These are phyloP conservation scores for Neodontobutis hainanensis DNA, from an alignment of 2,113 vertebrate genomes.

Conservation along the genomic window DNA sequence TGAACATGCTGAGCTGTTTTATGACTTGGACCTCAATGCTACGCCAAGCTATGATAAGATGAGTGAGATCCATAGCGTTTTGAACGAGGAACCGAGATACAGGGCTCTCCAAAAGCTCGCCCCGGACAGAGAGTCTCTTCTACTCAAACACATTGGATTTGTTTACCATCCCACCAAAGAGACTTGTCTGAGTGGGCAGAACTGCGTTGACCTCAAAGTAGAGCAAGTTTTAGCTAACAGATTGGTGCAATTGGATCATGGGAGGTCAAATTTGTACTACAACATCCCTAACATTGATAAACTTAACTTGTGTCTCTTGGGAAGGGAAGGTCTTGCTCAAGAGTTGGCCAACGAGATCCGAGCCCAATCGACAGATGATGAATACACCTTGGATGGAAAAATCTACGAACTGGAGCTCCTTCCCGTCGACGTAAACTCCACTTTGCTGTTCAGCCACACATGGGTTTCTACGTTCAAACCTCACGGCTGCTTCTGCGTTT, in stretches of 20 bases:
- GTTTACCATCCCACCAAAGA: conserved; percentile 99
- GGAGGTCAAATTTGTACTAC: conserved; percentile 90
- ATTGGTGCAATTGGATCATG: conserved; percentile 90
- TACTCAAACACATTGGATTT: conserved; percentile 99
- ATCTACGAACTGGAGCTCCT: conserved; percentile 97
- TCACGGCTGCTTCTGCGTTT: conserved; percentile 97
- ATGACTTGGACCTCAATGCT: conserved; percentile 97
- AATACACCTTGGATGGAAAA: conserved; percentile 97
- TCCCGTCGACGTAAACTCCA: conserved; percentile 91
- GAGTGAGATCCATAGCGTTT: conserved; percentile 95
- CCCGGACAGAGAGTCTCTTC: conserved; percentile 94
- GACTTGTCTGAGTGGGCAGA: conserved; percentile 95
- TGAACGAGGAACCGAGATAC: conserved; percentile 97
- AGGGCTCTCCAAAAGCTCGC: conserved; percentile 98
- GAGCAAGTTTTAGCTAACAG: conserved; percentile 93
- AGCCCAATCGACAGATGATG: conserved; percentile 96
- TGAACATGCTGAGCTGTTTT: conserved; percentile 97
- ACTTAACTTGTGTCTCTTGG: conserved; percentile 96
- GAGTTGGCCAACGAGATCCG: conserved; percentile 96
- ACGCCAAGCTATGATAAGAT: conserved; percentile 98
- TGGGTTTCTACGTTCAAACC: conserved; percentile 94
- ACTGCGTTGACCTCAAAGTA: conserved; percentile 95
- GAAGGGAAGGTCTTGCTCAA: conserved; percentile 94
- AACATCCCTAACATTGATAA: conserved; percentile 95
- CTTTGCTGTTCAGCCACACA: conserved; percentile 89